These are phyloP conservation scores for Pteria penguin DNA, from an alignment of 2,888 invertebrate genomes.

Conservation along the genomic window DNA sequence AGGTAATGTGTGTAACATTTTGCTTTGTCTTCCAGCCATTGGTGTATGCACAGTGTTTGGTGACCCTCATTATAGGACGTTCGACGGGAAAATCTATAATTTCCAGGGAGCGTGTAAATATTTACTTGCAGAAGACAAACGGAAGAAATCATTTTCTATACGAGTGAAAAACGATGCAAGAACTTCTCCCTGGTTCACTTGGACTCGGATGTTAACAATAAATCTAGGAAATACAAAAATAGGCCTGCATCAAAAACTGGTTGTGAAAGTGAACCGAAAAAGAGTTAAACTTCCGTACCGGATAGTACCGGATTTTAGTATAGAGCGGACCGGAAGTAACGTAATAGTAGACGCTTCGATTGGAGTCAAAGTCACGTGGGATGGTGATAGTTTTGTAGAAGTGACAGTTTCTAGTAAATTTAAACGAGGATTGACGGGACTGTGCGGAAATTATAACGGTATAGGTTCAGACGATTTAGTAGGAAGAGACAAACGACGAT, in stretches of 20 bases:
- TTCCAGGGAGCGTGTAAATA: conserved; percentile 92
- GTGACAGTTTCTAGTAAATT: conserved; percentile 87
- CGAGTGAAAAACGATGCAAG: conserved; percentile 93
- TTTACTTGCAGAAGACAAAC: conserved; percentile 91
- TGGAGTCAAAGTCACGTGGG: conserved; percentile 93
- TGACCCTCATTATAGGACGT: conserved; percentile 96
- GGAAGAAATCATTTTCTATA: conserved; percentile 86
- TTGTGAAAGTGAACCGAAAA: conserved; percentile 91
- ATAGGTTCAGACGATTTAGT: conserved; percentile 90
- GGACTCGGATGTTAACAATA: conserved; percentile 89
- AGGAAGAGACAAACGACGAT: conserved; percentile 80
- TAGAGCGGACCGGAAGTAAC: conserved; percentile 82
- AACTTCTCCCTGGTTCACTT: conserved; percentile 89
- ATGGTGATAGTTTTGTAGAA: conserved; percentile 95
- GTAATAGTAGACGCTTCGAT: conserved; percentile 79
- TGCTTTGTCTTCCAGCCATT: conserved; percentile 83
- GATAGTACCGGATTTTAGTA: conserved; percentile 74
- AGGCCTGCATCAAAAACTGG: conserved; percentile 88
- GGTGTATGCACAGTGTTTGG: conserved; percentile 96
- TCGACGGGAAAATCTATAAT: conserved; percentile 95
- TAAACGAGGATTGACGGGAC: conserved; percentile 90
- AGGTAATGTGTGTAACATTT: too few relatives aligned
- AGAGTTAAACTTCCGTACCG: conserved; percentile 86
- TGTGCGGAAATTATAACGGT: conserved; percentile 97
- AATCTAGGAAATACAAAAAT: conserved; percentile 82